Evolutionary conservation across 2,888 invertebrate genomes (phyloP).

Genomic region (Volucella zonaria): DNA sequence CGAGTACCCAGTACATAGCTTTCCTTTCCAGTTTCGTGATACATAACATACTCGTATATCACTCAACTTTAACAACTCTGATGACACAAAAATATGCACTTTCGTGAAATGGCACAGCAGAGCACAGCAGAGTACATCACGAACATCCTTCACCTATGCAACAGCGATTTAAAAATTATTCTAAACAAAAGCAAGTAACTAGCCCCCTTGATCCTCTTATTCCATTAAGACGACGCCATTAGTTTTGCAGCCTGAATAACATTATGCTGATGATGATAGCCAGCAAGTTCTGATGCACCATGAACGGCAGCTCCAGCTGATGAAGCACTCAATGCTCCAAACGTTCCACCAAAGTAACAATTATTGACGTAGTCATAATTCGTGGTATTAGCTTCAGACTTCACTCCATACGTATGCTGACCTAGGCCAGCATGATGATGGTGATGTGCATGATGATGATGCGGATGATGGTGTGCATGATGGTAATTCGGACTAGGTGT

Average conservation of each 20-base stretch:
- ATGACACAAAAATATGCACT: too few species aligned
- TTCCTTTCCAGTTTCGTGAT: too few species aligned
- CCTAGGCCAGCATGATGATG: conserved; percentile 76
- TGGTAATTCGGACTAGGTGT: conserved; percentile 81
- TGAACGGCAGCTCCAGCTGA: conserved; percentile 76
- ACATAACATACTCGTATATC: too few species aligned
- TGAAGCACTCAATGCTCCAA: conserved; percentile 80
- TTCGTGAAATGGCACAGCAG: not conserved
- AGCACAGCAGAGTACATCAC: not conserved
- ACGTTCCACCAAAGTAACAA: conserved; percentile 82
- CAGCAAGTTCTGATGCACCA: conserved; percentile 85
- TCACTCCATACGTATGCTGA: conserved; percentile 79
- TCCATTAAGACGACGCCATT: conserved; percentile 90
- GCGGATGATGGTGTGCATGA: conserved; percentile 75
- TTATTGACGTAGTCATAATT: conserved; percentile 83
- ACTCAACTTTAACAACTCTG: too few species aligned
- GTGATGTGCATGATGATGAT: conserved; percentile 78
- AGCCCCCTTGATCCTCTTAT: conserved; percentile 11
- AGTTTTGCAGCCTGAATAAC: conserved; percentile 92
- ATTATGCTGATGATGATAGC: conserved; percentile 93
- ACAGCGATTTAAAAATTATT: not conserved
- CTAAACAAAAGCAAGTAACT: conserved; percentile 9
- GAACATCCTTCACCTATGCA: too few species aligned
- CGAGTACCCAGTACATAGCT: too few species aligned
- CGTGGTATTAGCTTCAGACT: conserved; percentile 81